These are phyloP conservation scores for Sphecodes monilicornis DNA, from an alignment of 2,888 invertebrate genomes.

Conservation along the genomic window DNA sequence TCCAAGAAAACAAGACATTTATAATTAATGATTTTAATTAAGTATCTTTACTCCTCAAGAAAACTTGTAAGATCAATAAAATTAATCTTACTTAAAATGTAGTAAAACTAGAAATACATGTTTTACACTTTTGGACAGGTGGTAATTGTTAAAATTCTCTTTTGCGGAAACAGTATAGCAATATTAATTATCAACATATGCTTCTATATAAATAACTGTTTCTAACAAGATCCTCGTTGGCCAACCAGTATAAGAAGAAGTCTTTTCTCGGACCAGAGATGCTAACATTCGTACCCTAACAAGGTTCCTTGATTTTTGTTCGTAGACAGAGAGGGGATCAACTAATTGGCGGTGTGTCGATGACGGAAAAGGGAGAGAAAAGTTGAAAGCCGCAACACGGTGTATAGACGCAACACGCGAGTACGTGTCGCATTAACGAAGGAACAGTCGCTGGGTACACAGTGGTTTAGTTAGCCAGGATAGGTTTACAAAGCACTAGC, in stretches of 20 bases:
- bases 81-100: no score
- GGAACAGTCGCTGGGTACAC: conserved; percentile 53
- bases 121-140: no score
- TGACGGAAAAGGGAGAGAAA: conserved; percentile 15
- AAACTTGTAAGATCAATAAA: no score
- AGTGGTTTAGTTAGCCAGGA: conserved; percentile 66
- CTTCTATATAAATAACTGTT: no score
- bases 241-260: not conserved
- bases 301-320: not conserved
- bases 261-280: not conserved
- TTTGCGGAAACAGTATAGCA: not conserved
- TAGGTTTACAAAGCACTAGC: conserved; percentile 70
- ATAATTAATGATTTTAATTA: no score
- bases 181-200: not conserved
- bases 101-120: no score
- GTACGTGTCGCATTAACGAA: conserved; percentile 45
- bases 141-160: no score
- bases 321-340: not conserved
- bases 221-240: no score
- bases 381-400: not conserved
- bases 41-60: no score
- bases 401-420: conserved; percentile 38
- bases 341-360: conserved; percentile 22
- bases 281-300: not conserved
- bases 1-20: no score